Evolutionary conservation across 2,113 vertebrate genomes (phyloP).

Genomic region (Ptychochromis oligacanthus): DNA sequence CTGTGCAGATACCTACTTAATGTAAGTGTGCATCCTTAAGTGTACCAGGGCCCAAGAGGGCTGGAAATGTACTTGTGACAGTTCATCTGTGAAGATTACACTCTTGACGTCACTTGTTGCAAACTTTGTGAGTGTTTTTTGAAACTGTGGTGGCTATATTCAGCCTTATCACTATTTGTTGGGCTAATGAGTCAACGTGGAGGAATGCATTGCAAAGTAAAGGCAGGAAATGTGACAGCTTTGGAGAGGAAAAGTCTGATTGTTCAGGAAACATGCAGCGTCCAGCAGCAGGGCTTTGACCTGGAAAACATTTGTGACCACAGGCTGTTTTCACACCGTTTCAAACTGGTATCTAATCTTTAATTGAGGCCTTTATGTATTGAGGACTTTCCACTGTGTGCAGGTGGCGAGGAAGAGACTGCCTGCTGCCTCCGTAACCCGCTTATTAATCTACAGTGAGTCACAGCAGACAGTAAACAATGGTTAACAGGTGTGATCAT

Average conservation of each 20-base stretch:
- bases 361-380: constrained; percentile 24
- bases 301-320: constrained; percentile 20
- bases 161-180: constrained; percentile 47
- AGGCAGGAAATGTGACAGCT: constrained; percentile 71
- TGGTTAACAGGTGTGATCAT: constrained; percentile 14
- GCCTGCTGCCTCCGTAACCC: constrained; percentile 25
- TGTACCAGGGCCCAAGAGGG: neutral
- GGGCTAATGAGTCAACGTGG: constrained; percentile 58
- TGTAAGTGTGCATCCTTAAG: neutral
- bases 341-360: neutral
- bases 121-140: neutral
- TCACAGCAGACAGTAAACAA: constrained; percentile 58
- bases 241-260: constrained; percentile 63
- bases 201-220: constrained; percentile 57
- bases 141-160: constrained; percentile 9
- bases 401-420: neutral
- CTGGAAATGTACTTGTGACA: neutral
- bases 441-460: constrained; percentile 58
- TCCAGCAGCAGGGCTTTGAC: constrained; percentile 43
- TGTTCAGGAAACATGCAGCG: constrained; percentile 65
- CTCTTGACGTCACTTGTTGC: neutral
- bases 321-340: neutral
- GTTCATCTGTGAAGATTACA: neutral
- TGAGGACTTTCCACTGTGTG: constrained; percentile 3
- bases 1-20: neutral